Base-by-base conservation (phyloP, 2,797 vertebrate genomes). In the Diglossa cyanea region DNA sequence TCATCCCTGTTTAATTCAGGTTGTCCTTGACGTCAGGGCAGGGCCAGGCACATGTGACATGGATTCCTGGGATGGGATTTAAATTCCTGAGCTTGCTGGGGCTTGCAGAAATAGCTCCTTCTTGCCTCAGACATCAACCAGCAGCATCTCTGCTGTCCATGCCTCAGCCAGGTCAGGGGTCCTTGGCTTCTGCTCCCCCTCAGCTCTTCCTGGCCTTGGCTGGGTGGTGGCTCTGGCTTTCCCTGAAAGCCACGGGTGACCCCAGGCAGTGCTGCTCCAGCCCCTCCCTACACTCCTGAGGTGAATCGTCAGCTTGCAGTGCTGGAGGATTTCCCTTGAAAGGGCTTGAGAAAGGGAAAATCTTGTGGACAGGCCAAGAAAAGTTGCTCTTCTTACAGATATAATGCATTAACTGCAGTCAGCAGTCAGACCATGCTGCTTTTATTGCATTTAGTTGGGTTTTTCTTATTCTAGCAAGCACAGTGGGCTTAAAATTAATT, bases 31-130 rank as follows among this genome's bases (percentile, higher is more conserved):
- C 2, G 5, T 88, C 74, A 78, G 60, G 70, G 53, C 79, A 88
- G 40, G 0, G 0, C 2, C 0, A 11, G 35, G 37, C 44, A 11
- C 40, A 25, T 1, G 3, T 47, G 73, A 65, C 3, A 1, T 7
- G 7, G 55, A 79, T 95, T 92, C 74, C 48, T 1, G 1, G 60
- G 77, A 90, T 86, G 48, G 73, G 37, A 67, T 88, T 94, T 63
- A 66, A 78, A 88, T 90, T 89, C 66, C 37, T 82, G 61, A n/a
- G 37, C 92, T 90, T 88, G 88, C 45, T 62, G 44, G 21, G 63
- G 26, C 88, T 88, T 86, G 94, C 37, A 76, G 63, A 75, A 92
- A 25, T 67, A 55, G 17, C 26, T 92, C 4, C 14, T 83, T 62
- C 58, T 92, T 6, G 5, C 73, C 35, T 88, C 67, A 70, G 5